Conservation (phyloP, 2,113 vertebrate species). For the zebrafish (Danio rerio) region GRCz12tu NC_133189.1:28627001-28627500, state of each 20-base stretch:
- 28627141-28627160: neutral
- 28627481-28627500: neutral
- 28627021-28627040: too few species aligned
- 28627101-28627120: neutral
- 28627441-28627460: neutral
- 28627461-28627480: neutral
- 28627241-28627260: slow-evolving; percentile 62
- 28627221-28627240: slow-evolving; percentile 13
- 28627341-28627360: slow-evolving; percentile 94
- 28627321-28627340: slow-evolving; percentile 91
- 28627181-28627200: neutral
- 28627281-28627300: slow-evolving; percentile 77
- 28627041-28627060: too few species aligned
- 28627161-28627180: neutral
- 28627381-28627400: neutral
- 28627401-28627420: neutral
- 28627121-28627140: slow-evolving; percentile 17
- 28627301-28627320: slow-evolving; percentile 92
- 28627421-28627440: neutral
- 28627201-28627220: neutral
- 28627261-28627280: slow-evolving; percentile 43
- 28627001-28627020: neutral
- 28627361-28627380: slow-evolving; percentile 53
- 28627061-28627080: neutral
- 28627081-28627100: slow-evolving; percentile 24